Percentiles rank a stretch among this genome's conserved stretches.
These are phyloP conservation scores for Lophochroa leadbeateri DNA, from an alignment of 2,113 vertebrate species.

Conservation along the genomic window DNA sequence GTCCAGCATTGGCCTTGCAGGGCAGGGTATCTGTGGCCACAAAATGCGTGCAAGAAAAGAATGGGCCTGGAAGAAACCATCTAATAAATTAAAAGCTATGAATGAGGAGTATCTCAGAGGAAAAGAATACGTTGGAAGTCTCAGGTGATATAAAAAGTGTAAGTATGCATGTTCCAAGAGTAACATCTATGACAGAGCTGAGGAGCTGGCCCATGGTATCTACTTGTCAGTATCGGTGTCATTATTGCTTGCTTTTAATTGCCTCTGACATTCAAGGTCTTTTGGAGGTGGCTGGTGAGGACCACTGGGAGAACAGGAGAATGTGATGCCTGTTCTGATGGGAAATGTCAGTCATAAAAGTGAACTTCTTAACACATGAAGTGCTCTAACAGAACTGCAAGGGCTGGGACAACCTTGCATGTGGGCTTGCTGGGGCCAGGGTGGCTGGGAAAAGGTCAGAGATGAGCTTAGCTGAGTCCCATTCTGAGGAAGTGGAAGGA, in stretches of 20 bases:
- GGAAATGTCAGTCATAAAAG: neutral
- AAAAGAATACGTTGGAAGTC: no score
- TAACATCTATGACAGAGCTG: neutral
- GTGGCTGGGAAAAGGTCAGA: neutral
- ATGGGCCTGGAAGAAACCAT: neutral
- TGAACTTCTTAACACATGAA: neutral
- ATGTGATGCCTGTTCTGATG: no score
- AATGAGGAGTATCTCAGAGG: neutral
- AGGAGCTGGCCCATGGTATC: neutral
- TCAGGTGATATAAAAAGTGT: neutral
- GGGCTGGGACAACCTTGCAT: neutral
- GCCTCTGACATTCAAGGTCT: neutral
- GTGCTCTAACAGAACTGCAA: neutral
- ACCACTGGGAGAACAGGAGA: neutral
- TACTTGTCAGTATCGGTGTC: neutral
- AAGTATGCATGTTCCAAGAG: neutral
- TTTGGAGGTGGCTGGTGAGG: neutral
- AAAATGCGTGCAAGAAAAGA: neutral
- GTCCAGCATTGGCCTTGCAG: rapidly evolving
- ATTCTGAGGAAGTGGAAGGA: neutral
- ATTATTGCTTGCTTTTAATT: neutral
- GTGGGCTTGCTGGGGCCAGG: neutral
- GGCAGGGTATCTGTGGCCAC: neutral
- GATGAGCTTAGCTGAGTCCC: neutral
- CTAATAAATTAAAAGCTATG: neutral